Evolutionary conservation across 2,888 invertebrate genomes (phyloP).

Genomic region (Argyresthia goedartella): DNA sequence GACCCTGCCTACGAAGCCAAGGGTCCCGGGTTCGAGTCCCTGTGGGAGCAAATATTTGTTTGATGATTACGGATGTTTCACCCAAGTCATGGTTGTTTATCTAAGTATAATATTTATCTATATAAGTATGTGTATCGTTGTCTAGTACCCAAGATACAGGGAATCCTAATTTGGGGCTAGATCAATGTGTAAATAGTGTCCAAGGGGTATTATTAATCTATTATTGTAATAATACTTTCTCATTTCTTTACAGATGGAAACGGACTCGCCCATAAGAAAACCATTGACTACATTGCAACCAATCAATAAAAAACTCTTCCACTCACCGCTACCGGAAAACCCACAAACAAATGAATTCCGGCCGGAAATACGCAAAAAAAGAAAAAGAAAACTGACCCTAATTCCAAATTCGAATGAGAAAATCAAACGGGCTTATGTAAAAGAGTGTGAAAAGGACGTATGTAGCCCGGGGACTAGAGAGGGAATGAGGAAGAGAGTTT

Average conservation of each 20-base stretch:
- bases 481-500: slow-evolving; percentile 41
- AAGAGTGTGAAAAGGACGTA: slow-evolving; percentile 36
- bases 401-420: slow-evolving; percentile 34
- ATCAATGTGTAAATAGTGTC: too few species aligned
- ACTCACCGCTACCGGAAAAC: slow-evolving; percentile 33
- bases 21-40: too few species aligned
- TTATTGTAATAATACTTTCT: too few species aligned
- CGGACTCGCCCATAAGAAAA: slow-evolving; percentile 44
- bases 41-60: too few species aligned
- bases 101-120: too few species aligned
- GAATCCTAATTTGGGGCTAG: too few species aligned
- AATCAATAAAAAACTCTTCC: slow-evolving; percentile 50
- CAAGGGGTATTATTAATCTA: too few species aligned
- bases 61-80: too few species aligned
- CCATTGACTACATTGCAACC: slow-evolving; percentile 28
- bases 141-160: too few species aligned
- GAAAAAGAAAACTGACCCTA: slow-evolving; percentile 40
- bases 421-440: slow-evolving; percentile 40
- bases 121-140: too few species aligned
- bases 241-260: slow-evolving; percentile 41
- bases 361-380: slow-evolving; percentile 18
- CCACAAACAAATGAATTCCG: slow-evolving; percentile 6
- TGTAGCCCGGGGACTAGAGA: slow-evolving; percentile 29
- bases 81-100: too few species aligned
- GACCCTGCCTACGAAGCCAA: too few species aligned